Base-by-base conservation (phyloP, 2,797 vertebrate species). In the Chaetodon trifasciatus region DNA sequence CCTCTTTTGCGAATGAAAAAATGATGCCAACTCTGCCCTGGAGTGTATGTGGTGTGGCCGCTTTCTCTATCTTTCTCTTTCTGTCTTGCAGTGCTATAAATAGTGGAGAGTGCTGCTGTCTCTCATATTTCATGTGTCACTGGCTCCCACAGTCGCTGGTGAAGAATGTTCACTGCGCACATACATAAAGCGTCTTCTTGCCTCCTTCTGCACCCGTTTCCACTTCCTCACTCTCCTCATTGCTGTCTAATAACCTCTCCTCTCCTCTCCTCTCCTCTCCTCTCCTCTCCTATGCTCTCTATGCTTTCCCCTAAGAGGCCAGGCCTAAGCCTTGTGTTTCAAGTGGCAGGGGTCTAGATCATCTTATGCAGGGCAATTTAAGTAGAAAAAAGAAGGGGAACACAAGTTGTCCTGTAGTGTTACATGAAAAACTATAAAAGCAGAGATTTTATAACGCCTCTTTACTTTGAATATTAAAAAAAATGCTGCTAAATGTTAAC, bases 101-200 rank as follows among this genome's bases (percentile, higher is more conserved):
- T 95, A 95, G 93, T 90, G 84, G 32, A 71, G 88, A 92, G 91
- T 88, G 90, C 92, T 91, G 89, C 91, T 93, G 92, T 94, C 91
- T 94, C 93, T 94, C 91, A 94, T 94, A 95, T 94, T 95, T 95
- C 91, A 95, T 95, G 94, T 96, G 93, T 95, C 94, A 95, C 88
- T 94, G 93, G 89, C 88, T 94, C 88, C 79, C 83, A 89, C 82
- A 86, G 90, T 89, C 88, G 83, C 78, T 74, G 83, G 79, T 93
- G 91, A 90, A 91, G 81, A 93, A 90, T 88, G 87, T 86, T 92
- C 89, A 68, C 86, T 65, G 72, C 78, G 65, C 85, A 82, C 83
- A 89, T 65, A 75, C 84, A 89, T 69, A 76, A 85, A 87, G 74
- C 78, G 76, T 82, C 79, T 73, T 78, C 83, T 80, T 69, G 68